Evolutionary conservation across 2,113 vertebrate species (phyloP), one percentile per base, ranked within the genome.

Genomic region (Vulpes vulpes): DNA sequence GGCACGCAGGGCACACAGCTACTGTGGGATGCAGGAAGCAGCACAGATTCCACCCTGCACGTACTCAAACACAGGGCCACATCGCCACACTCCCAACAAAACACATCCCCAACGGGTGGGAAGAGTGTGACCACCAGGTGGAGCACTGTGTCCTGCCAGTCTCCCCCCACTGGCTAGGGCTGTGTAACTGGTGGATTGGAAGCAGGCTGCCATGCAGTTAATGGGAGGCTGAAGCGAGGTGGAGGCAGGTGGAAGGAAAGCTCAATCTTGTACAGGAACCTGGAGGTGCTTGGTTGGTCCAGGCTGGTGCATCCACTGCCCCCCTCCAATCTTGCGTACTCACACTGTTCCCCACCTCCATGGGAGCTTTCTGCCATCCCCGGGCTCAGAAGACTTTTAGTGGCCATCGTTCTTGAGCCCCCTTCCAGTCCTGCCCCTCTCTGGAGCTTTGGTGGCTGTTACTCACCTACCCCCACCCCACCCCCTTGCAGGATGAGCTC

Each of bases 401-500:
- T 20, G 2, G 59, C 51, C 38, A 23, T 64, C 49, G n/a, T 91
- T 90, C 71, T 51, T 27, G 71, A 55, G 35, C 22, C n/a, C 2
- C 89, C 67, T 69, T 80, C 1, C 3, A 74, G 19, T 27, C 22
- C n/a, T 8, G 4, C 22, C 35, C 14, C 82, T 95, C 49, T 93
- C 62, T 60, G 89, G 84, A 92, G 51, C 30, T 92, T 80, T 92
- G 74, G 49, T 84, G 94, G 57, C 65, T 65, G 27, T 53, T 53
- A 62, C 35, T 84, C 51, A 64, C 55, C 22, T 22, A 43, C 30
- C 30, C 38, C 19, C 12, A 87, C 11, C n/a, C 49, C 5, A 43
- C 38, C 23, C 22, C 65, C 23, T 86, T 94, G 79, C 51, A 89
- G 53, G 23, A 81, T 96, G 94, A 96, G 73, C 71, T 98, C 53